A percentile compares a stretch with the other conserved stretches of the same genome.
Conservation (phyloP, 2,113 vertebrate genomes). For the Mola mola region DNA sequence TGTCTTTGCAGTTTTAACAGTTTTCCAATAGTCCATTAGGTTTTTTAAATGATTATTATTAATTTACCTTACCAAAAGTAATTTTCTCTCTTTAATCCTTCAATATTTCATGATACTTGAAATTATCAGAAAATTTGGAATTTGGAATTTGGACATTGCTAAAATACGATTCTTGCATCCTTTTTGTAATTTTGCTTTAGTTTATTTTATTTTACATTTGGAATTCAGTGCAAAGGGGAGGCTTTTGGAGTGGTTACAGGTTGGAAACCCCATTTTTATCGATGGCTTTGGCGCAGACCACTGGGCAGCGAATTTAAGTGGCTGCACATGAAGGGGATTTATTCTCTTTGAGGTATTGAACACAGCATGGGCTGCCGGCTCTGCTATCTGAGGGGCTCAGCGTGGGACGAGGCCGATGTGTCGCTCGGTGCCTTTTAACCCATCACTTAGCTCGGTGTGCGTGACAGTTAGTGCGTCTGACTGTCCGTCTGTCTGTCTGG, state of each 20-base stretch:
- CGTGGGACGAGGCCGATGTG: conserved; percentile 45
- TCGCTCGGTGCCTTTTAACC: conserved; percentile 60
- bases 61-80: too few relatives aligned
- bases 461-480: conserved; percentile 20
- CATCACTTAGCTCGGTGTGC: conserved; percentile 51
- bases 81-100: too few relatives aligned
- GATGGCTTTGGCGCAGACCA: conserved; percentile 22
- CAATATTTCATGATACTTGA: too few relatives aligned
- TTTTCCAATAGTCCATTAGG: too few relatives aligned
- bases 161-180: too few relatives aligned
- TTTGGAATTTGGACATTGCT: too few relatives aligned
- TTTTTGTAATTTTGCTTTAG: too few relatives aligned
- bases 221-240: not conserved
- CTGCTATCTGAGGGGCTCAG: conserved; percentile 52
- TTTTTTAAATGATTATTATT: too few relatives aligned
- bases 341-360: conserved; percentile 70
- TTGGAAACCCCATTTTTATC: conserved; percentile 31
- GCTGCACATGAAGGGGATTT: conserved; percentile 68
- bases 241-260: not conserved
- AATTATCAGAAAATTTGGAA: too few relatives aligned
- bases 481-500: conserved; percentile 60
- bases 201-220: too few relatives aligned
- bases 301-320: conserved; percentile 27
- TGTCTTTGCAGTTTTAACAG: too few relatives aligned
- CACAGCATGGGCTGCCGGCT: conserved; percentile 46